Base-by-base conservation (phyloP, 1,140 invertebrate species). In the Diploscapter pachys region DNA sequence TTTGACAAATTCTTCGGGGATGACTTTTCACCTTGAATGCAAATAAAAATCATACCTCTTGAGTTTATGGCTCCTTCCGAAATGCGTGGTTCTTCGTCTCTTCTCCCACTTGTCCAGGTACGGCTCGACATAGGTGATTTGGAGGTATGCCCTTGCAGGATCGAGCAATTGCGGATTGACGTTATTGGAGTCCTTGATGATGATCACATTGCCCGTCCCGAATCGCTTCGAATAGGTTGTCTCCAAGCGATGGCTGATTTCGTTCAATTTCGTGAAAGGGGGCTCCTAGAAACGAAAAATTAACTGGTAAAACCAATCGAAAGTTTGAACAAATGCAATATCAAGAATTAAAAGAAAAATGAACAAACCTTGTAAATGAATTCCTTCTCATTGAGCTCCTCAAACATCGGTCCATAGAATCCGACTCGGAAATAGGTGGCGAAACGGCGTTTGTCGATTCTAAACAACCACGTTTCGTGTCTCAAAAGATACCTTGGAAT, bases 81-180 rank as follows among this genome's bases (percentile, higher is more conserved):
- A 97, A 86, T 94, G 91, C 1, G 94, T 96, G 65, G 91, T 88
- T 53, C 94, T 88, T 77, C 94, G 49, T 52, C 81, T 88, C 72
- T 92, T 87, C 88, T 98, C 96, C 87, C 94, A 95, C 8, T 91
- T 89, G 87, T 98, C 95, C 87, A 98, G 96, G 86, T 95, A 96
- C 0, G 96, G 95, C 86, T 98, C 96, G 1, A 98, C 96, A 86
- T 97, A 98, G 0, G 96, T 98, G 71, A 98, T 97, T 89, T 98
- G 96, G 73, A 98, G 95, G 87, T 94, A 96, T 0, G 93, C 94
- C 86, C 88, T 86, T 84, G 93, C 92, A 31, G 63, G 88, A 89
- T 5, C 89, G 87, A 80, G 92, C 90, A 49, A 96, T 91, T 86
- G 89, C 5, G 88, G 81, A 86, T 94, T 93, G 4, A 95, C 93